A percentile compares a stretch with the other conserved stretches of the same genome.
Evolutionary conservation across 2,113 vertebrate genomes (phyloP).

Genomic region (Grus americana): DNA sequence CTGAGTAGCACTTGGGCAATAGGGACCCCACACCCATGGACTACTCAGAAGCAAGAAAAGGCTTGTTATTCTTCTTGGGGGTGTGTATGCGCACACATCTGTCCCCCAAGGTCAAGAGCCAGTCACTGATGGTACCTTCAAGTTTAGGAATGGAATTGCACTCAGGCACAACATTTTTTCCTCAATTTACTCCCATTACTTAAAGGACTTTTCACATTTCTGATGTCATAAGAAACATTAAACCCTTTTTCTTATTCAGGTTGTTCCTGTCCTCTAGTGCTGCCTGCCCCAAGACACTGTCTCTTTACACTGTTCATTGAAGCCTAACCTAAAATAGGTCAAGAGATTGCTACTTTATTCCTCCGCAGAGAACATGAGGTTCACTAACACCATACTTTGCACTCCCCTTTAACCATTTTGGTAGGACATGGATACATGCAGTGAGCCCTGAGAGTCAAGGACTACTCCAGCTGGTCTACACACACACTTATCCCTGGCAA

Average conservation of each 20-base stretch:
- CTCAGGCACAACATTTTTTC: neutral
- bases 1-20: neutral
- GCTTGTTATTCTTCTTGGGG: neutral
- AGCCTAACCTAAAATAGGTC: neutral
- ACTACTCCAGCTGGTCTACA: neutral
- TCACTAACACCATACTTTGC: neutral
- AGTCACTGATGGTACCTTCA: neutral
- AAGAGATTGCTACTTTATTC: neutral
- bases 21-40: neutral
- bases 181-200: neutral
- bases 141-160: neutral
- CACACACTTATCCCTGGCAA: neutral
- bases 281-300: neutral
- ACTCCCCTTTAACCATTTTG: neutral
- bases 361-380: fast-evolving
- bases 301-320: neutral
- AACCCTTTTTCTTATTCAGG: neutral
- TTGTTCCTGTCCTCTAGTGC: neutral
- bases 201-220: neutral
- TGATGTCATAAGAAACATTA: neutral
- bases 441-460: neutral
- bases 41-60: neutral
- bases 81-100: no score
- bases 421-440: neutral
- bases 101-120: neutral